Evolutionary conservation across 2,797 vertebrate species (phyloP).

Genomic region (Graptemys geographica): DNA sequence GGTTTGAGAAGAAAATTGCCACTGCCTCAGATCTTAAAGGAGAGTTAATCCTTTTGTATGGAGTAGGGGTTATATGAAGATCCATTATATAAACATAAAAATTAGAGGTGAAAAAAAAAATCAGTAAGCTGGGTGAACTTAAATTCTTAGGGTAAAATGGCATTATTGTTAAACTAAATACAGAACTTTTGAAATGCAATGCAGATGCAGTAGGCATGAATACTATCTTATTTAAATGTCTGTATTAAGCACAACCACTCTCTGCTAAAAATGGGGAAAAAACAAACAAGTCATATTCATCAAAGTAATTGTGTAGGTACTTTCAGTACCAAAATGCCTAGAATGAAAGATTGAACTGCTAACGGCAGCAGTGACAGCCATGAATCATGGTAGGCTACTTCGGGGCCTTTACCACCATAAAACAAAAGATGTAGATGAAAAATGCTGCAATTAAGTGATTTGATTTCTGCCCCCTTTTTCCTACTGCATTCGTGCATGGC

Average conservation of each 20-base stretch:
- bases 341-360: conserved; percentile 99
- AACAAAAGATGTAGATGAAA: conserved; percentile 99
- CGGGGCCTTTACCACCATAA: conserved; percentile 97
- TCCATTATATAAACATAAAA: conserved; percentile 58
- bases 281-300: conserved; percentile 99
- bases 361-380: conserved; percentile 93
- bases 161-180: conserved; percentile 66
- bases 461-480: conserved; percentile 96
- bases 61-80: conserved; percentile 51
- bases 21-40: conserved; percentile 63
- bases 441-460: conserved; percentile 99
- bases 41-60: conserved; percentile 60
- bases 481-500: conserved; percentile 87
- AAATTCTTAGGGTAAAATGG: conserved; percentile 70
- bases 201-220: conserved; percentile 79
- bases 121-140: conserved; percentile 51
- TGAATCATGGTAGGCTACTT: conserved; percentile 98
- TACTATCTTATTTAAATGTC: conserved; percentile 88
- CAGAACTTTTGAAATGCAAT: conserved; percentile 78
- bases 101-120: conserved; percentile 46
- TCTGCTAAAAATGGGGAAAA: conserved; percentile 88
- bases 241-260: conserved; percentile 89
- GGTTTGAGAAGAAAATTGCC: conserved; percentile 64
- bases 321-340: conserved; percentile 91
- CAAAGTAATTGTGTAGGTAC: conserved; percentile 99